Percentiles rank a stretch among this genome's conserved stretches.
Conservation (phyloP, 2,888 invertebrate genomes). For the Ennomos fuscantarius region DNA sequence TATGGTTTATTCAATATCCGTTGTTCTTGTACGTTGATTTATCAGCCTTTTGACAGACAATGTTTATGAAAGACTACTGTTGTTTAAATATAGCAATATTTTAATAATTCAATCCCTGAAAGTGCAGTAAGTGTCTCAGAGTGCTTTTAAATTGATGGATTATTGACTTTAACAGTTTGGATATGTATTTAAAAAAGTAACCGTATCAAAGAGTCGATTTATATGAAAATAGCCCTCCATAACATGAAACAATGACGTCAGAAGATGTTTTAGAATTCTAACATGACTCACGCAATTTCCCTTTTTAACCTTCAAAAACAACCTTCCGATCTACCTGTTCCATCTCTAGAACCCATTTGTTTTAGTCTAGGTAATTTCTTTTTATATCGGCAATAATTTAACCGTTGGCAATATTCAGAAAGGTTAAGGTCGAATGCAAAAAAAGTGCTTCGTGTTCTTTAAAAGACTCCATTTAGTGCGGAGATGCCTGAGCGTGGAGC, state of each 20-base stretch:
- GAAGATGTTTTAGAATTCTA: neutral
- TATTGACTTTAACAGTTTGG: neutral
- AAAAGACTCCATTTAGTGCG: conserved; percentile 21
- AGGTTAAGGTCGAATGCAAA: conserved; percentile 37
- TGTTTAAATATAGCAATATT: conserved; percentile 12
- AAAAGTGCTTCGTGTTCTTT: conserved; percentile 27
- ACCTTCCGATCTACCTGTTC: conserved; percentile 34
- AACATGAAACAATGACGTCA: conserved; percentile 12
- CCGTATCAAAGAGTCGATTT: too few relatives aligned
- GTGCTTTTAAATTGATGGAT: conserved; percentile 3
- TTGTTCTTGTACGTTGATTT: conserved; percentile 25
- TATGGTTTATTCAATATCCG: conserved; percentile 27
- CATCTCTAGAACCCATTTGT: conserved; percentile 28
- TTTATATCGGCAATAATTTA: conserved; percentile 34
- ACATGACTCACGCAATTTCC: conserved; percentile 7
- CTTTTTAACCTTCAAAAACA: conserved; percentile 25
- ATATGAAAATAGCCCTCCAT: too few relatives aligned
- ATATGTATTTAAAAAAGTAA: too few relatives aligned
- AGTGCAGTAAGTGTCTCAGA: neutral
- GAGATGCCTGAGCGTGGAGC: conserved; percentile 13
- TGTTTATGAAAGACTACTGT: conserved; percentile 13
- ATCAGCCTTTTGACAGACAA: conserved; percentile 16
- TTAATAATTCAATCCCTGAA: conserved; percentile 21
- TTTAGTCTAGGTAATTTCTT: conserved; percentile 34
- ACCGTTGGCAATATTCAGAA: conserved; percentile 27